A percentile compares a stretch with the other conserved stretches of the same genome.
Conservation (phyloP, 2,888 invertebrate species). For the Cremastinae sp. region DNA sequence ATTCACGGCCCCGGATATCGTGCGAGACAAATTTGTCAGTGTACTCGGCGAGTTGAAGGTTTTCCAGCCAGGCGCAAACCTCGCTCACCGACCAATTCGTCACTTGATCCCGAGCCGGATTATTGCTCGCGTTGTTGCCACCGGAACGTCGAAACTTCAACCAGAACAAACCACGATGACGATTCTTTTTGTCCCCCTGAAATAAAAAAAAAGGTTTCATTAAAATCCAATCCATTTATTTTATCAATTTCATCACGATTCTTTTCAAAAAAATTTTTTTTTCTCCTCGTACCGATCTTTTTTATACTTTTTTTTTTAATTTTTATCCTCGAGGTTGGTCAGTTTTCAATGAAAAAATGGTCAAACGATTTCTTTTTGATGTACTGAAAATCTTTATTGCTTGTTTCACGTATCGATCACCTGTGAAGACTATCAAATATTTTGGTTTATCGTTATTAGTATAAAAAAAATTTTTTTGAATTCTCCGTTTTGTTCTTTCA, state of each 20-base stretch:
- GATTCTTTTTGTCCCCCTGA: constrained; percentile 78
- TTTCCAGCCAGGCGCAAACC: constrained; percentile 94
- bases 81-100: constrained; percentile 92
- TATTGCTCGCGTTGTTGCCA: constrained; percentile 77
- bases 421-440: too few species aligned
- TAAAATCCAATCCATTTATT: constrained; percentile 1
- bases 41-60: constrained; percentile 94
- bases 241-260: neutral
- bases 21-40: constrained; percentile 94
- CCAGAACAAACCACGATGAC: constrained; percentile 85
- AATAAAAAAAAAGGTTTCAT: neutral
- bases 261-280: neutral
- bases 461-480: too few species aligned
- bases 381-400: too few species aligned
- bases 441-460: too few species aligned
- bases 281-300: too few species aligned
- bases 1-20: constrained; percentile 95
- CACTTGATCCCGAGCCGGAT: constrained; percentile 75
- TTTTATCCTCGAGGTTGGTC: too few species aligned
- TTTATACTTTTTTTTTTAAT: too few species aligned
- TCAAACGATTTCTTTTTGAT: too few species aligned
- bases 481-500: too few species aligned
- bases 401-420: too few species aligned
- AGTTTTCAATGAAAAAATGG: too few species aligned
- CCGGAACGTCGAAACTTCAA: constrained; percentile 83